These are phyloP conservation scores for Pseudopodoces humilis DNA, from an alignment of 2,113 vertebrate genomes.

Conservation along the genomic window DNA sequence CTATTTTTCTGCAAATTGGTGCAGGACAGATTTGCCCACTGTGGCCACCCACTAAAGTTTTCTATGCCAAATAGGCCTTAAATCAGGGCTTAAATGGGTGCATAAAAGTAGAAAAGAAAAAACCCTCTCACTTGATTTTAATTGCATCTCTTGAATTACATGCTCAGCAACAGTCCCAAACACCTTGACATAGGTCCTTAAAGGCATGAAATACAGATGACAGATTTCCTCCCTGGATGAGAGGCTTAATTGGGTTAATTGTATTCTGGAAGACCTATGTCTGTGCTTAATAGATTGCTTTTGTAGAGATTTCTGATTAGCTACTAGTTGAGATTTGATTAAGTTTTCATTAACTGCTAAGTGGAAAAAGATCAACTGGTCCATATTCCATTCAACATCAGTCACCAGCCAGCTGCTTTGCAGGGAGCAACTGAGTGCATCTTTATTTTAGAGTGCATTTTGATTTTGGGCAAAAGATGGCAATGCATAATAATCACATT, in stretches of 20 bases:
- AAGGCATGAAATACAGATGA: background rate
- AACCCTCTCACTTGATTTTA: background rate
- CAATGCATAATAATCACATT: background rate
- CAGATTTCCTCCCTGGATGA: background rate
- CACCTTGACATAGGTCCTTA: background rate
- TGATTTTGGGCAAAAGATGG: background rate
- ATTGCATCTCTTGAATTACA: background rate
- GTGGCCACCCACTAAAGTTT: background rate
- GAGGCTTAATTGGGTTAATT: background rate
- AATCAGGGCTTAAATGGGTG: background rate
- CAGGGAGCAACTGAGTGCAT: background rate
- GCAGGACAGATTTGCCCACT: background rate
- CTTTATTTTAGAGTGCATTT: background rate
- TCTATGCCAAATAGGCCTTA: background rate
- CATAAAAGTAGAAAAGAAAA: background rate
- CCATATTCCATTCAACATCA: background rate
- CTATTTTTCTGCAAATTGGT: background rate
- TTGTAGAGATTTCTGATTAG: background rate
- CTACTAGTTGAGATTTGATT: background rate
- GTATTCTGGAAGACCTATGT: background rate
- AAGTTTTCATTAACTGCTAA: constrained; percentile 6
- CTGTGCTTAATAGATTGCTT: background rate
- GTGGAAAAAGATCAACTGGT: background rate
- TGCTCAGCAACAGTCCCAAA: background rate
- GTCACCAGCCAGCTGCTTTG: background rate